Evolutionary conservation across 2,113 vertebrate species (phyloP).

Genomic region (Dipodomys merriami): DNA sequence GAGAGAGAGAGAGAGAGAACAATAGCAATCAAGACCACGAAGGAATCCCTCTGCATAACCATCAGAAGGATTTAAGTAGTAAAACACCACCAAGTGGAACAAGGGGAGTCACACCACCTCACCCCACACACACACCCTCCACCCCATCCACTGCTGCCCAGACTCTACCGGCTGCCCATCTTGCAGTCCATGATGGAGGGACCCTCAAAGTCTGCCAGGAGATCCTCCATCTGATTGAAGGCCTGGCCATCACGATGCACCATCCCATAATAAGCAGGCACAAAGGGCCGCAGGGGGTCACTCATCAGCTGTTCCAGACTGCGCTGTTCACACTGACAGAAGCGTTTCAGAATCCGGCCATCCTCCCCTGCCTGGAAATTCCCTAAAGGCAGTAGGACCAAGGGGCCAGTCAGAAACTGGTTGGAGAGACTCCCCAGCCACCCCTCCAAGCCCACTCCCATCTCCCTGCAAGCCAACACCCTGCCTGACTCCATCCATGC

Average conservation of each 20-base stretch:
- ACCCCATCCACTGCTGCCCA: background rate
- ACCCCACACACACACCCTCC: background rate
- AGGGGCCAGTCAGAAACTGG: conserved; percentile 7
- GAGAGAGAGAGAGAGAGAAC: too few species aligned
- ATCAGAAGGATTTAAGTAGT: background rate
- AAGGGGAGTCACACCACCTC: background rate
- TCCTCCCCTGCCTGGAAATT: conserved; percentile 92
- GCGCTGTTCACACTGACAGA: conserved; percentile 91
- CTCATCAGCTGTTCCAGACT: conserved; percentile 90
- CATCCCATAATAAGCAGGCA: conserved; percentile 91
- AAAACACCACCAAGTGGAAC: background rate
- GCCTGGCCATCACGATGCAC: conserved; percentile 88
- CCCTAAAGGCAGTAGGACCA: conserved; percentile 81
- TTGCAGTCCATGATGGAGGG: conserved; percentile 97
- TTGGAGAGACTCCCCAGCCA: too few species aligned
- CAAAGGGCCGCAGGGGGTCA: conserved; percentile 88
- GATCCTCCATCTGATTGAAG: conserved; percentile 95
- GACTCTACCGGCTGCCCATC: conserved; percentile 92
- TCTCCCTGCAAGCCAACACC: background rate
- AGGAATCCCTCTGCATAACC: background rate
- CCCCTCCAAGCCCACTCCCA: too few species aligned
- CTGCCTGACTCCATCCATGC: background rate
- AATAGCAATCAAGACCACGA: background rate
- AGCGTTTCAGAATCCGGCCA: conserved; percentile 91
- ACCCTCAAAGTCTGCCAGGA: conserved; percentile 91